Conservation (phyloP, 2,797 vertebrate species). For the Champsocephalus esox region DNA sequence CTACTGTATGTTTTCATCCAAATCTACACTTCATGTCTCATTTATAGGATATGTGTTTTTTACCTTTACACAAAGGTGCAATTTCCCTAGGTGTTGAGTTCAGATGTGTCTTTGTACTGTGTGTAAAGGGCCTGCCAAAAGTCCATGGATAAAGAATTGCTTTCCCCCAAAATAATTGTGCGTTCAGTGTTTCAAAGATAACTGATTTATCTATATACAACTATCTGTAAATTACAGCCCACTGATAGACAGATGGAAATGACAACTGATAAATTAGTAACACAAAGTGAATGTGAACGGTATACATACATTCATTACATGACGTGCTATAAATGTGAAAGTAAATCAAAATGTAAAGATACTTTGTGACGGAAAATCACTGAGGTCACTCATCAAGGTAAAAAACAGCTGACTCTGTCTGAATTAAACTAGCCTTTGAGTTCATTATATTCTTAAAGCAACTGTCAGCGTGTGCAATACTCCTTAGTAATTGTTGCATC, state of each 20-base stretch:
- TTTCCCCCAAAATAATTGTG: not conserved
- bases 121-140: not conserved
- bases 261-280: not conserved
- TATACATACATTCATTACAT: not conserved
- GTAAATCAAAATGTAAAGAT: conserved; percentile 54
- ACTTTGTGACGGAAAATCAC: conserved; percentile 58
- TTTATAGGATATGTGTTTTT: not conserved
- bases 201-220: no score
- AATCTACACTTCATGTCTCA: not conserved
- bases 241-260: not conserved
- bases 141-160: not conserved
- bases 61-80: not conserved
- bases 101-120: not conserved
- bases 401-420: conserved; percentile 20
- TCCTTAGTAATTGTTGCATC: conserved; percentile 35
- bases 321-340: conserved; percentile 42
- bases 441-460: conserved; percentile 12
- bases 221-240: not conserved
- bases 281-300: not conserved
- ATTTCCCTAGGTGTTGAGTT: not conserved
- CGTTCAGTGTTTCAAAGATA: not conserved
- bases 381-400: conserved; percentile 31
- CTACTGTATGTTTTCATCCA: not conserved
- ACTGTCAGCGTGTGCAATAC: conserved; percentile 29
- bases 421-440: conserved; percentile 28